Base-by-base conservation (phyloP, 2,113 vertebrate species). In the Gorilla gorilla region DNA sequence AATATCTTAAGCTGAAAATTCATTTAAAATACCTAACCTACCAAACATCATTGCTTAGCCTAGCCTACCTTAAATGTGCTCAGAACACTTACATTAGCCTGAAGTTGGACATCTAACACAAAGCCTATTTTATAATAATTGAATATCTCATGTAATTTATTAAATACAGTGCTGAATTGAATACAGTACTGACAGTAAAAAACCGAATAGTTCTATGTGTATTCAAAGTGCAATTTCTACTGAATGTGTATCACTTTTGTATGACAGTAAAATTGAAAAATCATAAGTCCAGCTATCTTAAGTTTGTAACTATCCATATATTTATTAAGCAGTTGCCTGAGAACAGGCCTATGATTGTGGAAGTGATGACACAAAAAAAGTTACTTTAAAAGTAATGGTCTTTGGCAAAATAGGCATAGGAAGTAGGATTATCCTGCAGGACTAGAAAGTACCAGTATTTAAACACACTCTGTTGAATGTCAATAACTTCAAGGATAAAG, bases 401-500 rank as follows among this genome's bases (percentile, higher is more conserved):
- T 72, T 43, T 40, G 70, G 27, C 2, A 59, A 76, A 73, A 61
- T 18, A 17, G 8, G 6, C 11, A 35, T 61, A 57, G 25, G 13
- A 72, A 68, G 12, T 64, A 35, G 32, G 14, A 5, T 83, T 73
- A 50, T 76, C 30, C 16, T 30, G 10, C 14, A 68, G 17, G n/a
- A 27, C 5, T 43, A 85, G 43, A 55, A 50, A 76, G 5, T 43
- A 66, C 6, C 30, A 80, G 35, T 52, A 82, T 16, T 87, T 93
- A 70, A 20, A 32, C 2, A 82, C 27, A 23, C 38, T 66, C 20
- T 76, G 2, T 13, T 48, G 18, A 87, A 94, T 38, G 38, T 11
- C 50, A 93, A 27, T 84, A 97, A 68, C 18, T 64, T 85, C 23
- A 90, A 66, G 23, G 64, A 79, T 22, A 94, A 95, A 92, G 18